Evolutionary conservation across 2,797 vertebrate species (phyloP).

Genomic region (Eulemur mongoz): DNA sequence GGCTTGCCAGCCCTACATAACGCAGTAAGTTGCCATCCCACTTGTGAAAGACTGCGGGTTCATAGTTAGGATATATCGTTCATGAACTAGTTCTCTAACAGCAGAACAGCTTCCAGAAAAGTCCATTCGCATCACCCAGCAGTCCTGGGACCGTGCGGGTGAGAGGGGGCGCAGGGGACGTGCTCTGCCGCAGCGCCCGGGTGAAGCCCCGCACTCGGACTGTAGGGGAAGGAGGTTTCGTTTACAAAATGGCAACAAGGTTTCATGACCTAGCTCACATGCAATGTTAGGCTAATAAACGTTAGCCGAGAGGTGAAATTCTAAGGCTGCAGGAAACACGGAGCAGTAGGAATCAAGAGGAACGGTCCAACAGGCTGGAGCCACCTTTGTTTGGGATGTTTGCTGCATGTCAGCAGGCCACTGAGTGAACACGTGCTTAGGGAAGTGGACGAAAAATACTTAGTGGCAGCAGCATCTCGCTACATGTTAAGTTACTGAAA

Average conservation of each 20-base stretch:
- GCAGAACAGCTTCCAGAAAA: background rate
- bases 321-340: background rate
- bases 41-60: background rate
- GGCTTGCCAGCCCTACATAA: background rate
- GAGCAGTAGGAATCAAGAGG: background rate
- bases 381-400: background rate
- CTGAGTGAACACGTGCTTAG: background rate
- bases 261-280: background rate
- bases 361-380: too few relatives aligned
- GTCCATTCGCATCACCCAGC: background rate
- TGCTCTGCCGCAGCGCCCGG: background rate
- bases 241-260: background rate
- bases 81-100: background rate
- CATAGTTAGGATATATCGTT: background rate
- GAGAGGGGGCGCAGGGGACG: fast-evolving
- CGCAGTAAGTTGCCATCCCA: background rate
- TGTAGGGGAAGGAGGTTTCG: background rate
- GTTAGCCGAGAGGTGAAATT: background rate
- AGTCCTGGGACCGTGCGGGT: background rate
- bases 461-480: background rate
- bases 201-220: too few relatives aligned
- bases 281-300: background rate
- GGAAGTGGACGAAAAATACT: background rate
- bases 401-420: background rate
- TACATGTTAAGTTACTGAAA: background rate